Conservation (phyloP, 2,797 vertebrate genomes). For the Molothrus ater region DNA sequence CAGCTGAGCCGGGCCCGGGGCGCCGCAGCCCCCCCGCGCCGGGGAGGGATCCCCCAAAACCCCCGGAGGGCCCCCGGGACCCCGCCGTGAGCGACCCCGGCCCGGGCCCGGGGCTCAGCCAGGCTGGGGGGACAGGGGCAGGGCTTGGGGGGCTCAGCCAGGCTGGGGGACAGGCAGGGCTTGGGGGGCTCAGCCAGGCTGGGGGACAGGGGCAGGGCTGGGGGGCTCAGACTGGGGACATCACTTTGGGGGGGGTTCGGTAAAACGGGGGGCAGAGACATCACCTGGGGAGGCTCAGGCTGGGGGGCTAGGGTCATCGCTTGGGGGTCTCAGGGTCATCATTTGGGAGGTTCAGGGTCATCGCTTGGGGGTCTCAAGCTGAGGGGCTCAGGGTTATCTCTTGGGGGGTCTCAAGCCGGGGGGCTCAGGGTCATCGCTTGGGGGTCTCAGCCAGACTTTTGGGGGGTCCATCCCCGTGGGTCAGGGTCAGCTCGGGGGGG, state of each 20-base stretch:
- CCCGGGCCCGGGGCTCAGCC: background rate
- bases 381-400: no score
- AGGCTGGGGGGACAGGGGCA: no score
- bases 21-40: background rate
- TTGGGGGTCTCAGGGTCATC: no score
- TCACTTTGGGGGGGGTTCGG: background rate
- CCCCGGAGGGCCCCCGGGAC: background rate
- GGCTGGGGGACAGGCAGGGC: no score
- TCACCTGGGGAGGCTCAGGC: background rate
- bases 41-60: background rate
- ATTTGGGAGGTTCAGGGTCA: no score
- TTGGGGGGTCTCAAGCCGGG: no score
- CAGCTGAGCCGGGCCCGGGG: constrained; percentile 65
- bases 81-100: background rate
- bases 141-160: background rate
- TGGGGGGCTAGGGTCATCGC: no score
- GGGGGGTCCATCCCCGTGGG: background rate
- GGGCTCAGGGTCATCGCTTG: no score
- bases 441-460: no score
- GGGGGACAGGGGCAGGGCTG: no score
- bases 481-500: background rate
- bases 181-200: background rate
- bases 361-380: no score
- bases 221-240: no score
- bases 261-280: background rate